These are phyloP conservation scores for Nymphalis c-album DNA, from an alignment of 2,888 invertebrate genomes.

Conservation along the genomic window DNA sequence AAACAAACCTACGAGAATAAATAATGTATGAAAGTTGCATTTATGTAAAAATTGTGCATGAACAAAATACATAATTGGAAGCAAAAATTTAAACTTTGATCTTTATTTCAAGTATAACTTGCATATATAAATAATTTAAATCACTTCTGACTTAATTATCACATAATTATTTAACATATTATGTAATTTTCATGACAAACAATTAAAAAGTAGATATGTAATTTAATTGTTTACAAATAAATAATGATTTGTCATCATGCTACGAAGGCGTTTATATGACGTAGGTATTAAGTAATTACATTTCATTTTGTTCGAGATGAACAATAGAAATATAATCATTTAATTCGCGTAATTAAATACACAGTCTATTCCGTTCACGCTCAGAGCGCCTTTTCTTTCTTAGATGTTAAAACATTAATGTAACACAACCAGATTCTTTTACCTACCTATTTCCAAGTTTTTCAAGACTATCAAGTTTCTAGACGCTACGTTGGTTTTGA, in stretches of 20 bases:
- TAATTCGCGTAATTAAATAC: constrained; percentile 12
- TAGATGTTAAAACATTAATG: constrained; percentile 11
- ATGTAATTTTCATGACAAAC: too few species aligned
- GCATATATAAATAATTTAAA: too few species aligned
- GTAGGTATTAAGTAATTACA: constrained; percentile 26
- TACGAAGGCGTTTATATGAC: constrained; percentile 18
- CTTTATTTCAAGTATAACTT: too few species aligned
- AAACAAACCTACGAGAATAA: too few species aligned
- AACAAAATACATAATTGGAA: too few species aligned
- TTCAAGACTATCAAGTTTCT: constrained; percentile 33
- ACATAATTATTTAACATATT: too few species aligned
- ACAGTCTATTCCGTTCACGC: constrained; percentile 15
- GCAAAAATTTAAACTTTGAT: too few species aligned
- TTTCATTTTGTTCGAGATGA: constrained; percentile 16
- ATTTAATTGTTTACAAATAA: constrained; percentile 6
- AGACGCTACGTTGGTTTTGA: constrained; percentile 27
- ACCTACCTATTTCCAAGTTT: constrained; percentile 15
- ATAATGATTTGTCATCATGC: constrained; percentile 16
- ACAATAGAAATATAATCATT: constrained; percentile 10
- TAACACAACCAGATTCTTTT: constrained; percentile 21
- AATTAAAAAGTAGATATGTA: too few species aligned
- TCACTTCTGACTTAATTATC: too few species aligned
- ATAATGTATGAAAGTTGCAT: too few species aligned
- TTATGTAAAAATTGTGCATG: too few species aligned
- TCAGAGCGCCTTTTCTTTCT: constrained; percentile 18